phyloP scores from a whole-genome alignment of 2,888 invertebrate genomes.

The Thera obeliscata region DNA sequence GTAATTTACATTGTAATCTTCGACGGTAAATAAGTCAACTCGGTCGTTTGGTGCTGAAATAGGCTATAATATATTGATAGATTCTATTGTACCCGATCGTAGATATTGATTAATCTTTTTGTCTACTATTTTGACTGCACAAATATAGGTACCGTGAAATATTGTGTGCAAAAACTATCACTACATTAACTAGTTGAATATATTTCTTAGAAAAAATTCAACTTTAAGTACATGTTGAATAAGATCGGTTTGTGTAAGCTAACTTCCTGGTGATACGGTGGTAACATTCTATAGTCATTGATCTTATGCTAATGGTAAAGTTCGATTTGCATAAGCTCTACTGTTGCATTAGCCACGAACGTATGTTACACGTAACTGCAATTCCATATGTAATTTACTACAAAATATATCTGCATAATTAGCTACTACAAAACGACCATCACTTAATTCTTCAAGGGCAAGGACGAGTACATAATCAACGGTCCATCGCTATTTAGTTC shows the following conservation, averaged over 20 bases:
- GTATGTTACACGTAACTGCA: not conserved
- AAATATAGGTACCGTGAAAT: not conserved
- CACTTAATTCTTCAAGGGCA: conserved; percentile 20
- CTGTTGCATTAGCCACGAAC: not conserved
- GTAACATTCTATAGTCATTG: conserved; percentile 37
- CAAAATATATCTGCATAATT: conserved; percentile 1
- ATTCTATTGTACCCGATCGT: not conserved
- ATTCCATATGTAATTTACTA: conserved; percentile 5
- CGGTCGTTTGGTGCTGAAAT: not conserved
- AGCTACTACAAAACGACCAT: conserved; percentile 13
- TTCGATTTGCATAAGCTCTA: conserved; percentile 22
- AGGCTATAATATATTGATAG: not conserved
- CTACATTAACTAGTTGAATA: conserved; percentile 2
- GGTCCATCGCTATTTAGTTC: conserved; percentile 11
- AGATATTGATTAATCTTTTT: too few relatives aligned
- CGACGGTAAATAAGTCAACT: conserved; percentile 21
- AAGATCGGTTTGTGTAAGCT: conserved; percentile 19
- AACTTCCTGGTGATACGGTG: conserved; percentile 42
- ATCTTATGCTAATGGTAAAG: conserved; percentile 32
- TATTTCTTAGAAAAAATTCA: conserved; percentile 16
- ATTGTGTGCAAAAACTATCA: not conserved
- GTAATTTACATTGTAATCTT: conserved; percentile 30
- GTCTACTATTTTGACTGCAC: too few relatives aligned
- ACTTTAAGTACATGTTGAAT: conserved; percentile 23
- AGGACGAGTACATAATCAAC: conserved; percentile 16